phyloP scores from a whole-genome alignment of 2,797 vertebrate species.

The Hippopotamyrus pictus region DNA sequence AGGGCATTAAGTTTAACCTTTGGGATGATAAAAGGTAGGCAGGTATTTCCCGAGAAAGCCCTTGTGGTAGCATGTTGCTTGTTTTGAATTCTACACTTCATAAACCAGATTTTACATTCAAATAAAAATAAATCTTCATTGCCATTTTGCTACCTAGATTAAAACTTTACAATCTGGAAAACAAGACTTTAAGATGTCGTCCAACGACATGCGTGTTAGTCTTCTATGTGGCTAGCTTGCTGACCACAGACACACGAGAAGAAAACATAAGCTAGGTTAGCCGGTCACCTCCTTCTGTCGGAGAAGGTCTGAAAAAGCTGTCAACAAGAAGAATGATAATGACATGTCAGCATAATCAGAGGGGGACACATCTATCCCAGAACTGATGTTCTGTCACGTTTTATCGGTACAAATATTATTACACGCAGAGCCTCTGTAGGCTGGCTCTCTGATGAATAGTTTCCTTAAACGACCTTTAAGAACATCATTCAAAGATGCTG shows the following conservation, averaged over 20 bases:
- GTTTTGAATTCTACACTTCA: neutral
- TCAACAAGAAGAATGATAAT: conserved; percentile 41
- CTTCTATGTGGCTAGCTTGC: neutral
- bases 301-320: conserved; percentile 24
- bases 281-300: conserved; percentile 34
- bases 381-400: conserved; percentile 41
- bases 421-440: conserved; percentile 35
- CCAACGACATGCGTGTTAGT: neutral
- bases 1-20: conserved; percentile 7
- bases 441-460: conserved; percentile 35
- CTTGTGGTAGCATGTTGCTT: neutral
- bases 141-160: neutral
- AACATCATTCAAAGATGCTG: conserved; percentile 29
- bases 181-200: neutral
- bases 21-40: neutral
- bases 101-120: neutral
- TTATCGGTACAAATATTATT: conserved; percentile 36
- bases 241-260: conserved; percentile 1
- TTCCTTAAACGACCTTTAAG: conserved; percentile 37
- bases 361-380: conserved; percentile 42
- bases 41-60: neutral
- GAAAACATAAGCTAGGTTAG: neutral
- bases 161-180: conserved; percentile 11
- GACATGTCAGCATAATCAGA: conserved; percentile 37
- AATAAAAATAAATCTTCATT: neutral